A percentile compares a stretch with the other conserved stretches of the same genome.
Conservation (phyloP, 2,888 invertebrate species). For the Macrosoma leucophasiata region DNA sequence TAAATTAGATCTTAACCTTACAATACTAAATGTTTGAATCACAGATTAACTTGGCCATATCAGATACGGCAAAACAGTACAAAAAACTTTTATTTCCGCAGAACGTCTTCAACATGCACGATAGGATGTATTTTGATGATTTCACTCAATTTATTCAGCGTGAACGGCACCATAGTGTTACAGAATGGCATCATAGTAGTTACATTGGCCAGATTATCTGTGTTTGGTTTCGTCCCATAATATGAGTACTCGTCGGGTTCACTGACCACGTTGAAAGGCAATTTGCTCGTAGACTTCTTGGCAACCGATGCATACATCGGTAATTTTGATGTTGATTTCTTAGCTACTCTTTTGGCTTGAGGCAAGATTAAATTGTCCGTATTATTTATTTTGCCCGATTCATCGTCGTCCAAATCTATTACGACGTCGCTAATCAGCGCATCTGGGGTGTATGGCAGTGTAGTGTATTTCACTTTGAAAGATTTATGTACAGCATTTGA, state of each 20-base stretch:
- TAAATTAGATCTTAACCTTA: too few relatives aligned
- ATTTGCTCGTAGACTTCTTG: constrained; percentile 70
- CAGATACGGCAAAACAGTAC: too few relatives aligned
- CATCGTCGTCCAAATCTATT: constrained; percentile 20
- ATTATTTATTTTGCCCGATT: constrained; percentile 21
- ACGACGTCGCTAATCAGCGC: background rate
- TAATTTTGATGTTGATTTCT: constrained; percentile 51
- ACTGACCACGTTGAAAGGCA: constrained; percentile 38
- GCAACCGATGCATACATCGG: constrained; percentile 38
- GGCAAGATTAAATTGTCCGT: constrained; percentile 8
- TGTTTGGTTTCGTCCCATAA: constrained; percentile 59
- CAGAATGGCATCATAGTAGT: constrained; percentile 71
- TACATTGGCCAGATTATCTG: constrained; percentile 53
- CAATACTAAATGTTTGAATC: too few relatives aligned
- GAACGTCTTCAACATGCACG: constrained; percentile 64
- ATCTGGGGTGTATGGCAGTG: constrained; percentile 11
- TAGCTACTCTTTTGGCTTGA: constrained; percentile 35
- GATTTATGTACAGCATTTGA: constrained; percentile 35
- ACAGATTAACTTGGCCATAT: too few relatives aligned
- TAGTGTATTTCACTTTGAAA: constrained; percentile 29
- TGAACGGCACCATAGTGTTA: constrained; percentile 59
- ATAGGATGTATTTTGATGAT: constrained; percentile 68
- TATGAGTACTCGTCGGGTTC: constrained; percentile 50
- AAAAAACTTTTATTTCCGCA: too few relatives aligned
- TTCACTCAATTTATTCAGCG: constrained; percentile 66